Base-by-base conservation (phyloP, 2,797 vertebrate genomes). In the Sebastolobus altivelis region DNA sequence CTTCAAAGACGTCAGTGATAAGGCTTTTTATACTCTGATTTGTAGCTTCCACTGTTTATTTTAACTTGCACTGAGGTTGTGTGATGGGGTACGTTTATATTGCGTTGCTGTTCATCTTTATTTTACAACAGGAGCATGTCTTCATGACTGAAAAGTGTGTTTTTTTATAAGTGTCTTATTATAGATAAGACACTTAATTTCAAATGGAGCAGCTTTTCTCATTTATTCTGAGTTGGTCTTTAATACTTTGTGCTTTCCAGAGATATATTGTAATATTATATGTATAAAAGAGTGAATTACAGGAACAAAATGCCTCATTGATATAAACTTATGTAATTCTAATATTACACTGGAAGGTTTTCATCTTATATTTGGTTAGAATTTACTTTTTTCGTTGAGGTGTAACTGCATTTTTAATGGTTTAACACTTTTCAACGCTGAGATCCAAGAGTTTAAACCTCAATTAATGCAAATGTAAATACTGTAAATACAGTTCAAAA, bases 1-100 rank as follows among this genome's bases (percentile, higher is more conserved):
- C 75, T 58, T 81, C 80, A 92, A 88, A 91, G 86, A 87, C 80
- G 46, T 27, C 5, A 14, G 63, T 37, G 86, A 84, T 79, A 77
- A 80, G 40, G 69, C 77, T 72, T 66, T 88, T 91, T 88, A 66
- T 13, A 3, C 72, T 77, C 70, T 80, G 85, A 87, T 84, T 89
- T 82, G 73, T 55, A 10, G 73, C 79, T 77, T 62, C n/a, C 2
- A 4, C 75, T 69, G 83, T 81, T 89, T 87, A 87, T 84, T 88
- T 82, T 6, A 83, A 72, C 80, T 58, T 33, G 25, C 10, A 16
- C 59, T 14, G 43, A 18, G 72, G 37, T 37, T 35, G 38, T 67
- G 37, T 46, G 8, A 8, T 11, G 13, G 12, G 13, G 1, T 18
- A 3, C 8, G 2, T 58, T 74, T 65, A 27, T 59, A 20, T 49